These are phyloP conservation scores for Thymallus thymallus DNA, from an alignment of 2,113 vertebrate species.

Conservation along the genomic window DNA sequence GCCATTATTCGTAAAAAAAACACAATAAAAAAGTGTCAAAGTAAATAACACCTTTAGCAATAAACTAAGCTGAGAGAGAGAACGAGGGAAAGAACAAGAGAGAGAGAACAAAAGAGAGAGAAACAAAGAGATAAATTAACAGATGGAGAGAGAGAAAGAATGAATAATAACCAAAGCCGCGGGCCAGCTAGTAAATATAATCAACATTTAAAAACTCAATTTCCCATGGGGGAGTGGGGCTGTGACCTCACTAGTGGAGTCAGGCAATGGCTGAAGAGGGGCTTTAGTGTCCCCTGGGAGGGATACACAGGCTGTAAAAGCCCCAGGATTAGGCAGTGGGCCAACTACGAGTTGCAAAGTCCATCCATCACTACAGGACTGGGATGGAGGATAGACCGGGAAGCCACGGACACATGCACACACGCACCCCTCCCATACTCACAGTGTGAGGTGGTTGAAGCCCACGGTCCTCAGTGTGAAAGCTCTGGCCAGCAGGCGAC, in stretches of 20 bases:
- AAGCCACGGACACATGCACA: background rate
- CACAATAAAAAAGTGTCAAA: too few relatives aligned
- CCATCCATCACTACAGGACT: constrained; percentile 11
- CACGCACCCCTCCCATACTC: constrained; percentile 58
- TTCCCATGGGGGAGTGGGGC: constrained; percentile 48
- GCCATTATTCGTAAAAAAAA: too few relatives aligned
- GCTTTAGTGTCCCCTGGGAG: constrained; percentile 19
- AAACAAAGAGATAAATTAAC: background rate
- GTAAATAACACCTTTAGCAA: too few relatives aligned
- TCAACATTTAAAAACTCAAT: constrained; percentile 36
- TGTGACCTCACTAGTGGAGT: constrained; percentile 27
- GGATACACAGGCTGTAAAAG: constrained; percentile 6
- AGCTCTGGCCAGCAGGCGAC: constrained; percentile 89
- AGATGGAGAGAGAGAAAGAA: background rate
- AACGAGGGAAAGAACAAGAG: background rate
- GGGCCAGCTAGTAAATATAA: constrained; percentile 29
- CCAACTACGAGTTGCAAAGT: constrained; percentile 8
- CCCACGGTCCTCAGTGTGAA: constrained; percentile 97
- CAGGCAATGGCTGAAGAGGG: constrained; percentile 26
- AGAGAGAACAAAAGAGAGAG: background rate
- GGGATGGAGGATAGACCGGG: background rate
- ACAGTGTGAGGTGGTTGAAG: constrained; percentile 99
- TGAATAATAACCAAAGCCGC: background rate
- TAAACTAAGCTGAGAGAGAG: background rate
- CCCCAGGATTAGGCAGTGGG: constrained; percentile 19